Conservation (phyloP, 2,797 vertebrate species). For the Uromys caudimaculatus region DNA sequence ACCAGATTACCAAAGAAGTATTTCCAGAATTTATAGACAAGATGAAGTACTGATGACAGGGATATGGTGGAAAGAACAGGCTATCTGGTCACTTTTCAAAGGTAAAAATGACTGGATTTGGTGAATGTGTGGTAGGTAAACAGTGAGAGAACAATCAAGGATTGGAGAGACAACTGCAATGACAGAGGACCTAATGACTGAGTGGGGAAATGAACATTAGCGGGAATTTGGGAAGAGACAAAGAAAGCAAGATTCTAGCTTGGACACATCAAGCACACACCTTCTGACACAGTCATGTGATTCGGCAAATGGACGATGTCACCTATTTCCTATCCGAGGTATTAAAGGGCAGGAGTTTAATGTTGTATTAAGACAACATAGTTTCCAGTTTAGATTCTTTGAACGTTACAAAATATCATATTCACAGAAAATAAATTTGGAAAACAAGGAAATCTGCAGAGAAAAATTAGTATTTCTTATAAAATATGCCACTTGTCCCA, state of each 20-base stretch:
- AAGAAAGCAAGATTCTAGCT: not conserved
- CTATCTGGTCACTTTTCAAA: not conserved
- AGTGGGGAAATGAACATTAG: not conserved
- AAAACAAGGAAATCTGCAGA: not conserved
- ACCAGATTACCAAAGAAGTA: not conserved
- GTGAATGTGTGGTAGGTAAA: not conserved
- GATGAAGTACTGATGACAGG: not conserved
- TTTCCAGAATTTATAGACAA: not conserved
- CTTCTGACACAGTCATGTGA: not conserved
- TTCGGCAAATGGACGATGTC: not conserved
- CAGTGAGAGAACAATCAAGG: not conserved
- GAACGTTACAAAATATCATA: not conserved
- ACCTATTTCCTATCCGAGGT: not conserved
- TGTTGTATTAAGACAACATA: not conserved
- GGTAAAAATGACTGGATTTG: not conserved
- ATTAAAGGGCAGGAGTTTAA: not conserved
- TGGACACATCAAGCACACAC: not conserved
- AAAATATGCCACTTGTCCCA: not conserved
- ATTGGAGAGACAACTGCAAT: not conserved
- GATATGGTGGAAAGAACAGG: not conserved
- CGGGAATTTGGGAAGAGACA: not conserved
- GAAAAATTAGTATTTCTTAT: not conserved
- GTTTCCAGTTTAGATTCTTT: not conserved
- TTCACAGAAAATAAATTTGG: not conserved
- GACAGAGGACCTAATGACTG: not conserved